Percentiles rank a stretch among this genome's conserved stretches.
These are phyloP conservation scores for Sebastes miniatus DNA, from an alignment of 2,797 vertebrate species.

Conservation along the genomic window DNA sequence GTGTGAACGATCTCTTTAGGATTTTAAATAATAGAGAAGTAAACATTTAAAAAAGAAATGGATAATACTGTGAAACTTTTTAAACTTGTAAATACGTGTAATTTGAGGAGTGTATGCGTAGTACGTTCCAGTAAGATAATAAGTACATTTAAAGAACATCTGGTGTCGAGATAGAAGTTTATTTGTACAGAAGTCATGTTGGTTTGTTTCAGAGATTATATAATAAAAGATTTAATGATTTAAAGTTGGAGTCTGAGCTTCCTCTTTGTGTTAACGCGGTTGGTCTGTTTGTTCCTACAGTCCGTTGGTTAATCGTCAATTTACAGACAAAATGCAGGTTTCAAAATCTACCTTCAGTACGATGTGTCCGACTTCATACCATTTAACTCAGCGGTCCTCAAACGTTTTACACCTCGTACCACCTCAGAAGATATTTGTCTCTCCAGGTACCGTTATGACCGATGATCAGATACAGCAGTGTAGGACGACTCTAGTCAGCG, in stretches of 20 bases:
- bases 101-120: constrained; percentile 38
- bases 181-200: constrained; percentile 72
- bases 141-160: background rate
- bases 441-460: too few relatives aligned
- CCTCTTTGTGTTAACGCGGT: background rate
- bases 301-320: background rate
- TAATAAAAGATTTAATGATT: constrained; percentile 67
- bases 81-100: constrained; percentile 75
- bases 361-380: background rate
- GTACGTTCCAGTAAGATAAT: background rate
- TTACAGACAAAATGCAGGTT: background rate
- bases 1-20: constrained; percentile 28
- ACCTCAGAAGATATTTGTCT: too few relatives aligned
- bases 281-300: background rate
- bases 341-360: background rate
- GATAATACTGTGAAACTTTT: constrained; percentile 62
- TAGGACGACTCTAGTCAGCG: too few relatives aligned
- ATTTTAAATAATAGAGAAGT: constrained; percentile 8
- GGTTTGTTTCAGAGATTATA: constrained; percentile 67
- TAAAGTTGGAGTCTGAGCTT: background rate
- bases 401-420: too few relatives aligned
- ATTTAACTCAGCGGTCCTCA: too few relatives aligned
- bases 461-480: too few relatives aligned
- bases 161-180: constrained; percentile 29
- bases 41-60: constrained; percentile 5